Base-by-base conservation (phyloP, 2,797 vertebrate species). In the Enteromius treurensis region DNA sequence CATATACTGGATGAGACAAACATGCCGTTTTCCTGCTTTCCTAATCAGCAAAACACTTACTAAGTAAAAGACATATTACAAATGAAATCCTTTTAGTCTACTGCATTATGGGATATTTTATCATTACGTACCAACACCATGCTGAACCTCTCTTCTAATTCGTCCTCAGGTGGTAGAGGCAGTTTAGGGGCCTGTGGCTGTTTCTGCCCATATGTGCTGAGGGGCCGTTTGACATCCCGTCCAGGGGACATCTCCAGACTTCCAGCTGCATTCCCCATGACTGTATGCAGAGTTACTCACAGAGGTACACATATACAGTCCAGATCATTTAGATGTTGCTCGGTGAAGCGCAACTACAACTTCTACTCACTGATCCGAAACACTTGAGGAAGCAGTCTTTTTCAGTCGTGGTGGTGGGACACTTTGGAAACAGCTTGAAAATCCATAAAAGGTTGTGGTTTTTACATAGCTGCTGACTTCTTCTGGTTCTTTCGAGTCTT, bases 191-290 rank as follows among this genome's bases (percentile, higher is more conserved):
- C 70, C 11, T 70, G 75, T 23, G 76, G 62, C 49, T 67, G 82
- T 77, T 84, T 88, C 13, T 68, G 71, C 19, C 73, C 73, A 3
- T 77, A 76, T 0, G 37, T 55, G 71, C 71, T 80, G 23, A 84
- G 58, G 4, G 81, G 45, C 17, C 77, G 76, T 78, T 62, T 88
- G 0, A 26, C 53, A 1, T 85, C 80, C 34, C 29, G 82, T 2
- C 21, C 70, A 1, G 82, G 68, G 0, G 86, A 85, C 80, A 87
- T 81, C 0, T 92, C 88, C 91, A 90, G 84, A 88, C 86, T 84
- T 79, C 89, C 90, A 75, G 86, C 87, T 81, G 88, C 82, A 29
- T 83, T 88, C 45, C 85, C 87, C 86, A 88, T 85, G 51, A n/a
- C 29, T 49, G 76, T 65, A 45, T 58, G 6, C 2, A 15, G 55